A percentile compares a stretch with the other conserved stretches of the same genome.
Conservation (phyloP, 23 tunicate genomes). For the Styela clava region DNA sequence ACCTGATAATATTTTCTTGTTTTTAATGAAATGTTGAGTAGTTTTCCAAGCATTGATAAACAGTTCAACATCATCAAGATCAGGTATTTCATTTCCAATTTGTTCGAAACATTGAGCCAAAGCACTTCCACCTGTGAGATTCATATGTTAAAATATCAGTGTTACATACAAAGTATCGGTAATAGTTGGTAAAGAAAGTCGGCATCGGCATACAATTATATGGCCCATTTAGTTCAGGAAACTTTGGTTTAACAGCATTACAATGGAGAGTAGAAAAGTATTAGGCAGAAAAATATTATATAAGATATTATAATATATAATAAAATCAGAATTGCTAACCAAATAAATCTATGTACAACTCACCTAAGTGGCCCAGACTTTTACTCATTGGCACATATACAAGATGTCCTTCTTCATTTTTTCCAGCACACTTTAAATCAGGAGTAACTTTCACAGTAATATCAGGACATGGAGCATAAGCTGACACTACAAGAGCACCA, state of each 20-base stretch:
- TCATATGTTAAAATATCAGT: background rate
- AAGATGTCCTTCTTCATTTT: constrained; percentile 21
- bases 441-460: constrained; percentile 56
- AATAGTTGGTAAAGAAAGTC: background rate
- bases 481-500: constrained; percentile 71
- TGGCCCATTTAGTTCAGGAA: too few relatives aligned
- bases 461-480: constrained; percentile 80
- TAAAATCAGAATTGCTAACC: too few relatives aligned
- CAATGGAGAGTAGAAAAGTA: too few relatives aligned
- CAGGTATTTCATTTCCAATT: constrained; percentile 47
- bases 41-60: constrained; percentile 60
- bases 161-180: background rate
- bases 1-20: constrained; percentile 33
- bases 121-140: constrained; percentile 62
- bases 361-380: constrained; percentile 46
- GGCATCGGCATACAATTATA: background rate
- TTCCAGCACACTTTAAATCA: constrained; percentile 55
- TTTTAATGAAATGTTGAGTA: constrained; percentile 49
- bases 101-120: constrained; percentile 63
- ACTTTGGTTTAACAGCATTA: too few relatives aligned
- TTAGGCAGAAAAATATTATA: too few relatives aligned
- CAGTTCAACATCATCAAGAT: constrained; percentile 51
- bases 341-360: too few relatives aligned
- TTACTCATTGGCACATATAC: constrained; percentile 72
- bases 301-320: too few relatives aligned